A percentile compares a stretch with the other conserved stretches of the same genome.
These are phyloP conservation scores for Limnephilus marmoratus DNA, from an alignment of 2,888 invertebrate species.

Conservation along the genomic window DNA sequence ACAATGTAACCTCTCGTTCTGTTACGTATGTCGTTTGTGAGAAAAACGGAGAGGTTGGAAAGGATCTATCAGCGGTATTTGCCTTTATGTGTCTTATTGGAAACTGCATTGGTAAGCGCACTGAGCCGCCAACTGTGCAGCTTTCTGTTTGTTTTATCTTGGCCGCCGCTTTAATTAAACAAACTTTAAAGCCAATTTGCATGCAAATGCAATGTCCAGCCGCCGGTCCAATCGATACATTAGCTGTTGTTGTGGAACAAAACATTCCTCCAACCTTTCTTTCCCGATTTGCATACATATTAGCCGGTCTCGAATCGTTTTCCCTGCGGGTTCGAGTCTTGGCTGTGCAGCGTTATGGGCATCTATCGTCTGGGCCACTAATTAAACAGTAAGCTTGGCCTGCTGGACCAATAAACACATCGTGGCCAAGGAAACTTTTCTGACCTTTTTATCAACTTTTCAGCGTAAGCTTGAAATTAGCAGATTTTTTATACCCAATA, in stretches of 20 bases:
- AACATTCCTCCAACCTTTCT: constrained; percentile 25
- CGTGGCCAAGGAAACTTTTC: background rate
- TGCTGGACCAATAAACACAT: background rate
- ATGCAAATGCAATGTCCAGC: constrained; percentile 37
- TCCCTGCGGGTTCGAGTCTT: constrained; percentile 52
- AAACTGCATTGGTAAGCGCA: background rate
- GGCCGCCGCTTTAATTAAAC: background rate
- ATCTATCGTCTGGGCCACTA: constrained; percentile 54
- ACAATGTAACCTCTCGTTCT: background rate
- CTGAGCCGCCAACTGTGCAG: background rate
- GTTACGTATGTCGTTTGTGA: background rate
- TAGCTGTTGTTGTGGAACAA: constrained; percentile 11
- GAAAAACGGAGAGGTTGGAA: background rate
- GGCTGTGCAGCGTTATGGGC: constrained; percentile 46
- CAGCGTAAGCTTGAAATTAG: too few relatives aligned
- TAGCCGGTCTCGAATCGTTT: constrained; percentile 49
- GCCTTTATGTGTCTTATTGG: background rate
- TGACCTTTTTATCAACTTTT: background rate
- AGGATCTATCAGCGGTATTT: background rate
- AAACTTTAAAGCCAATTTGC: background rate
- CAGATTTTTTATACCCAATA: background rate
- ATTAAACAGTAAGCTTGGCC: constrained; percentile 50
- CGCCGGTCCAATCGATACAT: constrained; percentile 32
- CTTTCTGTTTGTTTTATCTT: background rate
- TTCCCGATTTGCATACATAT: constrained; percentile 60